Evolutionary conservation across 2,888 invertebrate species (phyloP).

Genomic region (Acanthococcus lagerstroemiae): DNA sequence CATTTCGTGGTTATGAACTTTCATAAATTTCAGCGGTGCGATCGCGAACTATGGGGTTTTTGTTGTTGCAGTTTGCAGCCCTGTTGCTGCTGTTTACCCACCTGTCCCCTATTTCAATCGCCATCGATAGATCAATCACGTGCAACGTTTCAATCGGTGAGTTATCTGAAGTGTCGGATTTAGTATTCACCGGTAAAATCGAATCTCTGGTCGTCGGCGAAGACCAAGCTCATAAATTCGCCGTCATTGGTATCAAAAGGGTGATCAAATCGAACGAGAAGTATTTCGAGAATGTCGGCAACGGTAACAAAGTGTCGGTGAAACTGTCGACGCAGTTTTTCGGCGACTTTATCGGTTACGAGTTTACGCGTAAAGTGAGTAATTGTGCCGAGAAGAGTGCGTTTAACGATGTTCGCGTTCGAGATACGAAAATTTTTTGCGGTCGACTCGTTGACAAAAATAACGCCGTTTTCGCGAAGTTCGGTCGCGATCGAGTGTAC

Average conservation of each 20-base stretch:
- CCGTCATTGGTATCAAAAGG: conserved; percentile 6
- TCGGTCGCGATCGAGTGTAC: neutral
- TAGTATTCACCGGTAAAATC: conserved; percentile 10
- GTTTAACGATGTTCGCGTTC: conserved; percentile 14
- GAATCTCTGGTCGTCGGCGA: neutral
- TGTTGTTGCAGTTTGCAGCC: neutral
- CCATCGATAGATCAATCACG: no score
- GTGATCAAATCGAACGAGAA: conserved; percentile 7
- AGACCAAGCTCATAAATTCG: neutral
- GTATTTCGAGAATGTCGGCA: neutral
- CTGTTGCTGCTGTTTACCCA: neutral
- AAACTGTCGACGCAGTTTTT: conserved; percentile 10
- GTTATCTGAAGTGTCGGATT: neutral
- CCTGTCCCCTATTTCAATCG: neutral
- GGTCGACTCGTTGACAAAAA: neutral
- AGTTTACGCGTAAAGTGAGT: neutral
- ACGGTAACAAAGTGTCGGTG: conserved; percentile 2
- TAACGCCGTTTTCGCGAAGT: neutral
- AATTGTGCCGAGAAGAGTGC: conserved; percentile 9
- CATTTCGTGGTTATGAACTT: no score
- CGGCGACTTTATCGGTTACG: neutral
- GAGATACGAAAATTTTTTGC: conserved; percentile 18
- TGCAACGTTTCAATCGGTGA: neutral
- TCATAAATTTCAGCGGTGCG: no score
- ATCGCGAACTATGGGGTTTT: no score